Percentiles rank a stretch among this genome's conserved stretches.
phyloP scores from a whole-genome alignment of 2,113 vertebrate genomes.

The Tenrec ecaudatus region DNA sequence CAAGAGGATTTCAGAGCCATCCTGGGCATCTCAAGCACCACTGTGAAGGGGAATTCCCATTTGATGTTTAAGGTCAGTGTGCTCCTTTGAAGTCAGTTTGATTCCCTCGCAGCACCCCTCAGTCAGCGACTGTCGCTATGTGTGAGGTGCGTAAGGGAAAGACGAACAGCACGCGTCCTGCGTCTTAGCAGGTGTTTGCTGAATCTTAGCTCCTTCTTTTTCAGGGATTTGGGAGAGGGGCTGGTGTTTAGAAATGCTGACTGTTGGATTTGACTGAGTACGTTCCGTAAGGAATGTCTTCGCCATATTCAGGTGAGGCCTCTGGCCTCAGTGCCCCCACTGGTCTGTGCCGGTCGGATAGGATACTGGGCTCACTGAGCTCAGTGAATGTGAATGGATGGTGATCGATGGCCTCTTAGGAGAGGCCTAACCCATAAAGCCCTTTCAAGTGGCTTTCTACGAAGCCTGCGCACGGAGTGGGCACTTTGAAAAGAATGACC shows the following conservation, averaged over 20 bases:
- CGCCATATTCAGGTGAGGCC: slow-evolving; percentile 28
- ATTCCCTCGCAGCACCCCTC: not conserved
- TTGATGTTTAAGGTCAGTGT: not conserved
- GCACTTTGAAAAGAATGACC: slow-evolving; percentile 58
- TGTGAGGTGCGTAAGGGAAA: not conserved
- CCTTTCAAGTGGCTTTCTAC: slow-evolving; percentile 48
- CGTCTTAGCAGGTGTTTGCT: not conserved
- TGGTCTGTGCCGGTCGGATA: not conserved
- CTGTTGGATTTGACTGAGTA: not conserved
- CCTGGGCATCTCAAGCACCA: not conserved
- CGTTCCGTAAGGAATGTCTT: not conserved
- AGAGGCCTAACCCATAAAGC: not conserved
- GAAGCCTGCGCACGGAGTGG: not conserved
- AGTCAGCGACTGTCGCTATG: not conserved
- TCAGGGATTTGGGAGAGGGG: not conserved
- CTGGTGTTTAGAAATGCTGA: not conserved
- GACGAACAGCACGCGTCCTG: not conserved
- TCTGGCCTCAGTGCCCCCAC: not conserved
- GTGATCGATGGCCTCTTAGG: not conserved
- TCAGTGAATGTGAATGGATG: slow-evolving; percentile 43
- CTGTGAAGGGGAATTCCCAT: not conserved
- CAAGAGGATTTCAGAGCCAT: not conserved
- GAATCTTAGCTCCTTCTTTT: not conserved
- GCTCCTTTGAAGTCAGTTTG: not conserved
- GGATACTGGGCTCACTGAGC: not conserved